Conservation (phyloP, 2,113 vertebrate genomes). For the Tursiops truncatus region DNA sequence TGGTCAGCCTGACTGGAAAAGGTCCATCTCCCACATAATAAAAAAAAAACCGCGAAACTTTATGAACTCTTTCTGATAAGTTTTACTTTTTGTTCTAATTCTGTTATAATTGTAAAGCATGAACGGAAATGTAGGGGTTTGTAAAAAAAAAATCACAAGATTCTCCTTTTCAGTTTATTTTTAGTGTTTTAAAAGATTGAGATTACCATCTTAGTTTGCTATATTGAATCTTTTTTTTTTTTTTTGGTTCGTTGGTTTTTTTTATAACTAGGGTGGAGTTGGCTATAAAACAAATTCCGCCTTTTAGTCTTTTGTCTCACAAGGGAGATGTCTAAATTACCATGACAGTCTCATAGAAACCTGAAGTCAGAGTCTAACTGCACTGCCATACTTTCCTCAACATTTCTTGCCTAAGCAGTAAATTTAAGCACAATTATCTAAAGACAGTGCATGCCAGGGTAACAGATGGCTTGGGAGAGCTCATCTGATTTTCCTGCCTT, state of each 20-base stretch:
- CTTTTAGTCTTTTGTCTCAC: not conserved
- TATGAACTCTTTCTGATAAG: not conserved
- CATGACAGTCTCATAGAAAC: not conserved
- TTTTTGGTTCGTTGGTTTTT: not conserved
- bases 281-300: not conserved
- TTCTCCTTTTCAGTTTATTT: not conserved
- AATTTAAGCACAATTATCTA: not conserved
- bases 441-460: not conserved
- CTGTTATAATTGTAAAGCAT: not conserved
- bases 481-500: not conserved
- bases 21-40: not conserved
- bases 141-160: not conserved
- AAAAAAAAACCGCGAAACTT: not conserved
- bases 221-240: not conserved
- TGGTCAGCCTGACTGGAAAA: not conserved
- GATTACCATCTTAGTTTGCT: not conserved
- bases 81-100: constrained; percentile 45
- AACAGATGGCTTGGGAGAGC: not conserved
- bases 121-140: not conserved
- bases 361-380: not conserved
- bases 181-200: not conserved
- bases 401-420: not conserved
- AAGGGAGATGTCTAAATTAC: not conserved
- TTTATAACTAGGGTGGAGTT: not conserved
- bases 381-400: not conserved